Evolutionary conservation across 2,888 invertebrate species (phyloP).

Genomic region (Euzetes globulus): DNA sequence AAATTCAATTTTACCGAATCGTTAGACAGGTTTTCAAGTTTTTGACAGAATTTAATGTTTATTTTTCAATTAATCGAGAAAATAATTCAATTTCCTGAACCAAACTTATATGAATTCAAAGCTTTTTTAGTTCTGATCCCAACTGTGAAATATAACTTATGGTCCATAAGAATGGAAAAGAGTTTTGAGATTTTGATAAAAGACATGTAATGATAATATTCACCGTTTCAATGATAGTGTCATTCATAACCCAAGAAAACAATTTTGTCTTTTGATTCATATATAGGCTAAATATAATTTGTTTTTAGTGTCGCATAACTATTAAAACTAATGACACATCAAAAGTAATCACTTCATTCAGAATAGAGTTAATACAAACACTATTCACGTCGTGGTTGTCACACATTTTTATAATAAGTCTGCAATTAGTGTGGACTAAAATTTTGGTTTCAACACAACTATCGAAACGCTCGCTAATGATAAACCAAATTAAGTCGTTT

Average conservation of each 20-base stretch:
- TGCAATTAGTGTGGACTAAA: background rate
- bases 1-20: no score
- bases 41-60: no score
- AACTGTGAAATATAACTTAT: no score
- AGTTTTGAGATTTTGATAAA: no score
- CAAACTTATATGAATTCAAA: no score
- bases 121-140: no score
- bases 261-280: background rate
- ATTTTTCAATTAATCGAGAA: no score
- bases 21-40: no score
- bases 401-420: background rate
- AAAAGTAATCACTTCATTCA: slow-evolving; percentile 3
- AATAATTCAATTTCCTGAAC: no score
- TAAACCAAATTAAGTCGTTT: background rate
- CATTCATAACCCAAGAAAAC: background rate
- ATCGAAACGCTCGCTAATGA: background rate
- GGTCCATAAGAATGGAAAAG: no score
- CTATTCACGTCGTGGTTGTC: background rate
- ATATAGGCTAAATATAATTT: slow-evolving; percentile 19
- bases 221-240: background rate
- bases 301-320: slow-evolving; percentile 12
- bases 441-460: slow-evolving; percentile 9
- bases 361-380: background rate
- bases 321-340: slow-evolving; percentile 11
- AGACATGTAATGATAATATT: background rate